Evolutionary conservation across 2,888 invertebrate genomes (phyloP).

Genomic region (Heteropelma amictum): DNA sequence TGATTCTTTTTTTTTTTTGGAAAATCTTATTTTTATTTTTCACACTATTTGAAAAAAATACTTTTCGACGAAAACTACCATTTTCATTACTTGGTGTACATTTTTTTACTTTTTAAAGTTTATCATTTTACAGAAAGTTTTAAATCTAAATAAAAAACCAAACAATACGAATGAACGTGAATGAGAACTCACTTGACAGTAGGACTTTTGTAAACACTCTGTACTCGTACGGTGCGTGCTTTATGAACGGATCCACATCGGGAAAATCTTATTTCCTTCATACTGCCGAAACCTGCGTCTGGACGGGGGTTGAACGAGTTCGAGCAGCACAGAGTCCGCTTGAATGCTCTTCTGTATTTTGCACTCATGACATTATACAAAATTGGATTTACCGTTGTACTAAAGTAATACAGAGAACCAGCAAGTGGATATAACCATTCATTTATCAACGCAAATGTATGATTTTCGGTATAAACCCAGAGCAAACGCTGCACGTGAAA

Average conservation of each 20-base stretch:
- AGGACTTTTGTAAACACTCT: conserved; percentile 69
- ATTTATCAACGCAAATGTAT: conserved; percentile 83
- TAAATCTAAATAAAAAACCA: no score
- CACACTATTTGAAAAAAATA: no score
- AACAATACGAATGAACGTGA: background rate
- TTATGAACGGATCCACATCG: conserved; percentile 78
- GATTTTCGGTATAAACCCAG: conserved; percentile 84
- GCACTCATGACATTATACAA: conserved; percentile 89
- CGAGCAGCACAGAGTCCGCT: conserved; percentile 85
- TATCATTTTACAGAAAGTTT: no score
- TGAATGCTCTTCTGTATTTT: conserved; percentile 88
- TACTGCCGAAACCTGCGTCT: conserved; percentile 79
- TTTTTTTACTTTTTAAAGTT: no score
- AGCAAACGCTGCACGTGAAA: conserved; percentile 94
- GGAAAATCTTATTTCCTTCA: conserved; percentile 82
- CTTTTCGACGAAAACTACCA: no score
- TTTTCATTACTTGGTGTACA: no score
- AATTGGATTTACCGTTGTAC: conserved; percentile 89
- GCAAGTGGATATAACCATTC: conserved; percentile 88
- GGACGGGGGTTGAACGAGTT: conserved; percentile 70
- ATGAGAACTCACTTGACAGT: conserved; percentile 60
- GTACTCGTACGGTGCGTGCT: conserved; percentile 78
- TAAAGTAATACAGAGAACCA: conserved; percentile 85
- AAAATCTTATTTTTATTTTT: no score
- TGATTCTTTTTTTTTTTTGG: no score